Evolutionary conservation across 2,797 vertebrate species (phyloP).

Genomic region (Lagothrix lagotricha): DNA sequence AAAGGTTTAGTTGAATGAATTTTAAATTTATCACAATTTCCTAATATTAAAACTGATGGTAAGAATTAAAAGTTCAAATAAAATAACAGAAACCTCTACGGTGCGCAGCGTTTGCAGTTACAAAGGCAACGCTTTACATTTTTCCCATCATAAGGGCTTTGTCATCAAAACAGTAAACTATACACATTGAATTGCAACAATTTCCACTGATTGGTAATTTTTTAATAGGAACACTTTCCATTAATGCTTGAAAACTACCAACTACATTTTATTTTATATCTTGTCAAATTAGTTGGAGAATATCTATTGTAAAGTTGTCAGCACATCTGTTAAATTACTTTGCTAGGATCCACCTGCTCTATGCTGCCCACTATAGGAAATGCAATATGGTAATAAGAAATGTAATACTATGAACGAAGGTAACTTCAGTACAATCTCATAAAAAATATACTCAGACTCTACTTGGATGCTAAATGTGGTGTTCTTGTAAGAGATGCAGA

Average conservation of each 20-base stretch:
- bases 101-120: neutral
- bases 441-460: neutral
- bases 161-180: conserved; percentile 1
- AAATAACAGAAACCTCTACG: neutral
- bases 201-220: conserved; percentile 23
- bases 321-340: neutral
- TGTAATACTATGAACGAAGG: neutral
- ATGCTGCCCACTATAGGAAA: conserved; percentile 79
- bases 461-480: neutral
- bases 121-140: neutral
- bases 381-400: conserved; percentile 51
- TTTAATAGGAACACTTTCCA: conserved; percentile 16
- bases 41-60: conserved; percentile 9
- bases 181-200: conserved; percentile 16
- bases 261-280: conserved; percentile 38
- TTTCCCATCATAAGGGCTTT: neutral
- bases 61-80: neutral
- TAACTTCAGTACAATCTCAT: neutral
- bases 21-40: conserved; percentile 45
- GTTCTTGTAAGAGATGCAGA: conserved; percentile 2
- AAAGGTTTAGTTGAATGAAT: neutral
- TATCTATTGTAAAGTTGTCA: conserved; percentile 49
- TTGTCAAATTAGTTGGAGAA: conserved; percentile 20
- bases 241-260: conserved; percentile 22
- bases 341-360: conserved; percentile 67